Evolutionary conservation across 2,113 vertebrate species (phyloP), one percentile per base, ranked within the genome.

Genomic region (Parotia lawesii): DNA sequence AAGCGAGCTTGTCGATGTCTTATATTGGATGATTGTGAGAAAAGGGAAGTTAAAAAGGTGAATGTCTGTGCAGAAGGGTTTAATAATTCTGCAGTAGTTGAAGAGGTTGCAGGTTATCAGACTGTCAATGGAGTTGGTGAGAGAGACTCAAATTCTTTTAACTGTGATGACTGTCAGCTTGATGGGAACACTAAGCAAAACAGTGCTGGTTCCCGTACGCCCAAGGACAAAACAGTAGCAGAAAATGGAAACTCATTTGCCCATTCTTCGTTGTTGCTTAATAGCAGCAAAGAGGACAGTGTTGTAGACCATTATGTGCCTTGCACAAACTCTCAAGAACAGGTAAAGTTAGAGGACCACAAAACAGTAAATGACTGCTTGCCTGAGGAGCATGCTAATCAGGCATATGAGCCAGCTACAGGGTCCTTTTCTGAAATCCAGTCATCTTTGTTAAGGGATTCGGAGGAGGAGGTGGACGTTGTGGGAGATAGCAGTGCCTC

Each of bases 301-400:
- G 97, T 97, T 95, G 96, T 98, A 93, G 98, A 99, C 98, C 98
- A 98, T 96, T 96, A 98, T 93, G 99, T 99, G 99, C 99, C 99
- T 99, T 99, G 98, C 99, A 99, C 97, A 98, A 98, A 98, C 97
- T 98, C 98, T 96, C 97, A 98, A 93, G 98, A 97, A 97, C 98
- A 98, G 97, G 96, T 97, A 93, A 98, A 98, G 79, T 96, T 97
- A 93, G 97, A 97, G 97, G 98, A 98, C 96, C 97, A 97, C 96
- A 97, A 98, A 97, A 87, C 90, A 96, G 78, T 97, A 97, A 97
- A 96, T 76, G 97, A 98, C 95, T 97, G 98, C 93, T 96, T 97
- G 89, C 96, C 98, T 78, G 96, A 92, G 93, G 98, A 98, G 74
- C 95, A 22, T 69, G 79, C 92, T 77, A 85, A 94, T 92, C 97